Evolutionary conservation across 2,888 invertebrate species (phyloP), one percentile per base, ranked within the genome.

Genomic region (Drosophila seclusa): DNA sequence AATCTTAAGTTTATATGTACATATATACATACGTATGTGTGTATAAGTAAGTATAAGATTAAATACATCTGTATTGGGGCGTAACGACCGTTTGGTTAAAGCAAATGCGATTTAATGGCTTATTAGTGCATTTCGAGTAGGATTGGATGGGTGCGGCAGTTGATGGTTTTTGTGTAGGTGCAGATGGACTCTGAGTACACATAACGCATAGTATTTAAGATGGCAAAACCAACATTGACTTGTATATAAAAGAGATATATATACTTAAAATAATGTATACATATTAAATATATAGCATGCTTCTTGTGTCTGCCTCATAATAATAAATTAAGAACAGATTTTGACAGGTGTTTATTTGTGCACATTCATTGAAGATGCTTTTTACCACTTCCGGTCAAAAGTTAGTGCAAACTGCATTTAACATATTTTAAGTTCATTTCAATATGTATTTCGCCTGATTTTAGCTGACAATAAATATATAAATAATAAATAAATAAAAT

Each of bases 241-340:
- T 16, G 2, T 16, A 16, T 8, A 45, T 16, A 45, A 0, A 31
- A 29, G 55, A 27, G 5, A n/a, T 16, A 64, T 16, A 50, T 58
- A 24, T 94, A 98, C 98, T 21, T 21, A 21, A 21, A 21, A 42
- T 42, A n/a, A 21, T 21, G 4, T 21, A 2, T 11, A 11, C 5
- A n/a, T 5, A 4, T 40, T 40, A n/a, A n/a, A 40, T 4, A 40
- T 38, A n/a, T 40, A 2, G 45, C 21, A 42, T 13, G 3, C 16
- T 16, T 8, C 10, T 3, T 32, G 32, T 32, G 32, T 32, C 21
- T 45, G 45, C 13, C 45, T 45, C 24, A 38, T 38, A 4, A 16
- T 21, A 21, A 45, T 45, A 16, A 45, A 45, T 45, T 16, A 45
- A 24, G 2, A 24, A 8, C 6, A 16, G 16, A 2, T 21, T 24